phyloP scores from a whole-genome alignment of 2,888 invertebrate species.

The Dynastes hyllus region DNA sequence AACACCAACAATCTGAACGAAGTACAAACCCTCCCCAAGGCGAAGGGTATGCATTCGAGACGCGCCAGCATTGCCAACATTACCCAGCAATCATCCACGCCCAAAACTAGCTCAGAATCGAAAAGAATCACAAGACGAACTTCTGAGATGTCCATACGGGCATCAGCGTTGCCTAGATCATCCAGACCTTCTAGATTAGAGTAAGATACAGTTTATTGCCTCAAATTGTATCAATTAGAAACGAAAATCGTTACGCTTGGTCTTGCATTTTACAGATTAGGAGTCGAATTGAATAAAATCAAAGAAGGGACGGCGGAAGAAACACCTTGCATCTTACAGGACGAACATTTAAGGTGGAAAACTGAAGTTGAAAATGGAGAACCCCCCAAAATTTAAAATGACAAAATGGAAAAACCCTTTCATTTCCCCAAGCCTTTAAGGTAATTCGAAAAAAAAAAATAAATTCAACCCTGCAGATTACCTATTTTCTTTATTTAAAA shows the following conservation, averaged over 20 bases:
- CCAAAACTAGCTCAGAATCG: slow-evolving; percentile 50
- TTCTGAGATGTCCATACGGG: slow-evolving; percentile 65
- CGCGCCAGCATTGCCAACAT: slow-evolving; percentile 75
- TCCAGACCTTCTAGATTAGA: slow-evolving; percentile 70
- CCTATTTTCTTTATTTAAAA: too few species aligned
- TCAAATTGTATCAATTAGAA: background rate
- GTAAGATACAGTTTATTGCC: slow-evolving; percentile 60
- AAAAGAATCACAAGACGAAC: slow-evolving; percentile 65
- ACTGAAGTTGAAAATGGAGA: slow-evolving; percentile 18
- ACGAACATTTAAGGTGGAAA: slow-evolving; percentile 25
- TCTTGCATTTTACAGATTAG: slow-evolving; percentile 62
- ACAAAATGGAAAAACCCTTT: slow-evolving; percentile 17
- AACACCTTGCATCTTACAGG: slow-evolving; percentile 30
- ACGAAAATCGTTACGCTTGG: too few species aligned
- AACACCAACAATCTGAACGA: slow-evolving; percentile 61
- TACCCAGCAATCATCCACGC: slow-evolving; percentile 67
- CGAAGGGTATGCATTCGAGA: slow-evolving; percentile 59
- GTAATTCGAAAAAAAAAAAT: slow-evolving; percentile 42
- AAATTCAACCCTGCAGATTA: too few species aligned
- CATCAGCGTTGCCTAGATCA: slow-evolving; percentile 62
- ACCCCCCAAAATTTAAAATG: background rate
- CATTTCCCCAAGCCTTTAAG: slow-evolving; percentile 52
- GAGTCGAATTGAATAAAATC: slow-evolving; percentile 68
- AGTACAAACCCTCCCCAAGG: slow-evolving; percentile 52
- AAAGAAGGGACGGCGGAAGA: slow-evolving; percentile 63